Conservation (phyloP, 2,113 vertebrate species). For the Cynopterus brachyotis region DNA sequence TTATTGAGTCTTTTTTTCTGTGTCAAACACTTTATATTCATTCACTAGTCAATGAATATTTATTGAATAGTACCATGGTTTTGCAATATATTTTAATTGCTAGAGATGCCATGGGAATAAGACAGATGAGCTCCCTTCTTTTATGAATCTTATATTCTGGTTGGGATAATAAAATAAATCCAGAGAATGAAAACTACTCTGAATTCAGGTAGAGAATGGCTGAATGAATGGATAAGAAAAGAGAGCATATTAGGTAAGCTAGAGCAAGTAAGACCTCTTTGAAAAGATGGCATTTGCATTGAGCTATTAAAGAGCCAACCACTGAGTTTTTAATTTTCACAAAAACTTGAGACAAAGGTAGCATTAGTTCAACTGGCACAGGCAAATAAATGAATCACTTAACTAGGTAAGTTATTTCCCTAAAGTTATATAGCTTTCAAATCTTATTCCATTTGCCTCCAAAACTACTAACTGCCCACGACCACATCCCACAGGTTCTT, state of each 20-base stretch:
- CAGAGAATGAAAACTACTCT: not conserved
- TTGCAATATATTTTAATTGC: not conserved
- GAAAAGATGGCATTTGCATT: not conserved
- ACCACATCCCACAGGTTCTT: not conserved
- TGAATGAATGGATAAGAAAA: not conserved
- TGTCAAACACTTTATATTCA: not conserved
- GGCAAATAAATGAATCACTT: not conserved
- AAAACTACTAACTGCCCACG: not conserved
- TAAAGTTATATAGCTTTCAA: not conserved
- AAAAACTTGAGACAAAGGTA: not conserved
- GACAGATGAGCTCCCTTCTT: not conserved
- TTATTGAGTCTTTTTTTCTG: not conserved
- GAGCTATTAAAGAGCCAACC: not conserved
- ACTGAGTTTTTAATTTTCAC: not conserved
- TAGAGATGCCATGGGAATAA: not conserved
- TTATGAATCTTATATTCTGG: not conserved
- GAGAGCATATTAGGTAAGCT: not conserved
- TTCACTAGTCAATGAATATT: not conserved
- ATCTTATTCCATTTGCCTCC: not conserved
- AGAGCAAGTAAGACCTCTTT: not conserved
- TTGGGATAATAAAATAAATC: slow-evolving; percentile 7
- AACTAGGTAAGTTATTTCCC: not conserved
- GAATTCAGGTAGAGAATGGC: not conserved
- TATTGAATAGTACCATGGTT: not conserved
- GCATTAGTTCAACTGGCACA: not conserved